phyloP scores from a whole-genome alignment of 2,113 vertebrate genomes.

The Brienomyrus longianalis region DNA sequence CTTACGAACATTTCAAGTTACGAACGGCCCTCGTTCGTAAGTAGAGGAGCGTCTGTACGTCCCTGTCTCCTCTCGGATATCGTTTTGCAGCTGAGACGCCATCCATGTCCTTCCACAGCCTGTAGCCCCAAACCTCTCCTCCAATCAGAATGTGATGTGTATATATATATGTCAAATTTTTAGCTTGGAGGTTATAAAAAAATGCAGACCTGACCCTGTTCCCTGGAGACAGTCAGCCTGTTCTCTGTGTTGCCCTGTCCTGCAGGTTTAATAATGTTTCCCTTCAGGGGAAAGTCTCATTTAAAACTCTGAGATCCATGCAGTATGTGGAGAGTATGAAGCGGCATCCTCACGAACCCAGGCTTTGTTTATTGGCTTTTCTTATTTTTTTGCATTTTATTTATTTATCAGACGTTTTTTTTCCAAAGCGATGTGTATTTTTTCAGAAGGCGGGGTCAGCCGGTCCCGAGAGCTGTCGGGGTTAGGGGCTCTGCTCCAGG shows the following conservation, averaged over 20 bases:
- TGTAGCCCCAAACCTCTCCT: neutral
- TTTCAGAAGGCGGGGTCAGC: neutral
- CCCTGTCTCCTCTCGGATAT: neutral
- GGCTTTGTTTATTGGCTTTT: neutral
- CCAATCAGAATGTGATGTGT: neutral
- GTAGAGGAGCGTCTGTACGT: neutral
- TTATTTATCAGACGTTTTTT: neutral
- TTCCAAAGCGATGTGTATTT: neutral
- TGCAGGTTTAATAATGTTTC: neutral
- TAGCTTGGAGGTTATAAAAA: neutral
- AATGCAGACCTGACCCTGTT: neutral
- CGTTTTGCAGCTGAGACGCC: neutral
- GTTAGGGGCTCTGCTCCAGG: neutral
- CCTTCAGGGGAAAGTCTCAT: neutral
- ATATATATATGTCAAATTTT: neutral
- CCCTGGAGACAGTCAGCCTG: neutral
- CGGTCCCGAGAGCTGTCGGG: neutral
- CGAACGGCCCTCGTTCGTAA: too few species aligned
- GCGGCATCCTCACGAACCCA: neutral
- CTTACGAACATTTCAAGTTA: too few species aligned
- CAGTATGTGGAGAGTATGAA: neutral
- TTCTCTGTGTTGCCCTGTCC: neutral
- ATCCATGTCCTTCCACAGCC: neutral
- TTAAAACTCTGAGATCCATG: neutral
- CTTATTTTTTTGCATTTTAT: neutral